Evolutionary conservation across 2,888 invertebrate species (phyloP).

Genomic region (Idaea dimidiata): DNA sequence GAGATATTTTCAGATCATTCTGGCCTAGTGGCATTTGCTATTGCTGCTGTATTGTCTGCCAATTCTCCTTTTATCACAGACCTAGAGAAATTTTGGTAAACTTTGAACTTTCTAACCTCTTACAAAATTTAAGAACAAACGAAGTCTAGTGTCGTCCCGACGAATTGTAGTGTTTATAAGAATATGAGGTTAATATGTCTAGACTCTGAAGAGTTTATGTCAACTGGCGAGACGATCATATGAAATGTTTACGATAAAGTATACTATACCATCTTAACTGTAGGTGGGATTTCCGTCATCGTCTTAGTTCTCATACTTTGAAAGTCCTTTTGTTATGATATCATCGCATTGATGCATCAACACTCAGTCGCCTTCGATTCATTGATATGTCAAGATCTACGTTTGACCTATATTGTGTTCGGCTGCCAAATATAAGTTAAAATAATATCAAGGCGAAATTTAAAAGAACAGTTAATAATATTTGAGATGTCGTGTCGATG

Average conservation of each 20-base stretch:
- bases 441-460: constrained; percentile 1
- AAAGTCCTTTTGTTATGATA: constrained; percentile 16
- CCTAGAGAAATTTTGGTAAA: constrained; percentile 27
- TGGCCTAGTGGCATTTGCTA: constrained; percentile 72
- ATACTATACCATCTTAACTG: constrained; percentile 4
- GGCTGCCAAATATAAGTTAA: not conserved
- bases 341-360: constrained; percentile 11
- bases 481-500: not conserved
- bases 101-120: not conserved
- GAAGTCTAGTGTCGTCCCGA: not conserved
- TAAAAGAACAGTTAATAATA: not conserved
- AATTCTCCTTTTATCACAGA: constrained; percentile 56
- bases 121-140: not conserved
- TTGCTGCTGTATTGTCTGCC: constrained; percentile 56
- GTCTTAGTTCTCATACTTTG: constrained; percentile 13
- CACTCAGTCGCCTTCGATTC: constrained; percentile 12
- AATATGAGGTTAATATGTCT: constrained; percentile 4
- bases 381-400: constrained; percentile 15
- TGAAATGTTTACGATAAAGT: constrained; percentile 6
- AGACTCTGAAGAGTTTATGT: not conserved
- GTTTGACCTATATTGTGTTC: not conserved
- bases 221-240: not conserved
- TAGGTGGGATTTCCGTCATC: constrained; percentile 12
- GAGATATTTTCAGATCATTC: constrained; percentile 49
- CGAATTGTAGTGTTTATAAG: not conserved